Percentiles rank a stretch among this genome's conserved stretches.
Evolutionary conservation across 1,140 invertebrate genomes (phyloP).

Genomic region (Halictus rubicundus): DNA sequence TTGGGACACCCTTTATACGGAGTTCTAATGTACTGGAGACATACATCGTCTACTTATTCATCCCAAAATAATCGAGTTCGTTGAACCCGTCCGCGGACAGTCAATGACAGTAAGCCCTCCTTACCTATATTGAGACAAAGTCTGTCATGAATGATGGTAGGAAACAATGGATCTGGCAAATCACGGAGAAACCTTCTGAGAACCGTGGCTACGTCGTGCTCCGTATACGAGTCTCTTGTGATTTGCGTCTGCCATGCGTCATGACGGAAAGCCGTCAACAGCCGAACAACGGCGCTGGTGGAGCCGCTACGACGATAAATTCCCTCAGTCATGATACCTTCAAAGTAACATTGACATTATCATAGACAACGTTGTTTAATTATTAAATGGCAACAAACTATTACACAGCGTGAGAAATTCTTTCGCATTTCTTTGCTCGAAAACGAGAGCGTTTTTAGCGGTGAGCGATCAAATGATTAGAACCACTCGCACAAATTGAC

Average conservation of each 20-base stretch:
- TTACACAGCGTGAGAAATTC: too few relatives aligned
- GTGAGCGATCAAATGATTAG: too few relatives aligned
- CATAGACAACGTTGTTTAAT: background rate
- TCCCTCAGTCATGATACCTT: conserved; percentile 90
- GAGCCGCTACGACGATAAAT: conserved; percentile 92
- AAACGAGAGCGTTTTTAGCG: too few relatives aligned
- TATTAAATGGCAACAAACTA: too few relatives aligned
- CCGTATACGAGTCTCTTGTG: conserved; percentile 86
- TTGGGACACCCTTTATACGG: too few relatives aligned
- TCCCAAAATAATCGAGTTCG: too few relatives aligned
- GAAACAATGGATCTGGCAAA: conserved; percentile 87
- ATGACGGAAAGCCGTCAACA: conserved; percentile 87
- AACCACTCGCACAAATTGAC: too few relatives aligned
- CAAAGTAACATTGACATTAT: background rate
- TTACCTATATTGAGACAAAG: conserved; percentile 76
- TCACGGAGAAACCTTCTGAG: conserved; percentile 92
- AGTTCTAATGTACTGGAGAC: too few relatives aligned
- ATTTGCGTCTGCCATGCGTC: conserved; percentile 93
- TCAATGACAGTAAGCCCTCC: conserved; percentile 11
- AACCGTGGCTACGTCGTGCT: conserved; percentile 92
- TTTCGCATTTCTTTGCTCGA: too few relatives aligned
- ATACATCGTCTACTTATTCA: too few relatives aligned
- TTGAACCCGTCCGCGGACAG: background rate
- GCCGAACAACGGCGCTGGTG: conserved; percentile 86
- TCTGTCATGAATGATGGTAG: conserved; percentile 80